Percentiles rank a stretch among this genome's conserved stretches.
Evolutionary conservation across 2,113 vertebrate genomes (phyloP).

Genomic region (Zosterops hypoxanthus): DNA sequence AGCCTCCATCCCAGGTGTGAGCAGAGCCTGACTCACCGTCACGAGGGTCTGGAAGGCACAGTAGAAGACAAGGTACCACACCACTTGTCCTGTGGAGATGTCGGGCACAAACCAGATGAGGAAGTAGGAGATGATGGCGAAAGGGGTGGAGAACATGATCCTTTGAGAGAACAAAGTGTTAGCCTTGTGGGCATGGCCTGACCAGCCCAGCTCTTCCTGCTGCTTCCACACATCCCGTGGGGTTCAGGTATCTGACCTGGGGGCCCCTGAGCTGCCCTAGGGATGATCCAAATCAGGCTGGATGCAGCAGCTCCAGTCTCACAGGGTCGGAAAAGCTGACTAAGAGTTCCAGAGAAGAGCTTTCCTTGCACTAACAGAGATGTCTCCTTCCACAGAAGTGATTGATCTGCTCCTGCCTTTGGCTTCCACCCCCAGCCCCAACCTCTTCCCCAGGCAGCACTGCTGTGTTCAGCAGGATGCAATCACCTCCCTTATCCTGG

Average conservation of each 20-base stretch:
- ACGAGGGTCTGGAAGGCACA: slow-evolving; percentile 94
- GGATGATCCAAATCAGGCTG: neutral
- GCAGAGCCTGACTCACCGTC: slow-evolving; percentile 81
- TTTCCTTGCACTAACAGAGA: neutral
- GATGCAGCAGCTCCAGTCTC: neutral
- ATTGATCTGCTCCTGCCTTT: neutral
- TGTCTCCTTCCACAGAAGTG: fast-evolving
- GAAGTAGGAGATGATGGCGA: slow-evolving; percentile 87
- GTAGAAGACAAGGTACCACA: slow-evolving; percentile 95
- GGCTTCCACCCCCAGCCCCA: fast-evolving
- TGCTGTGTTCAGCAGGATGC: neutral
- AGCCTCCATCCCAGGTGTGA: neutral
- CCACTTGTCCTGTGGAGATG: slow-evolving; percentile 78
- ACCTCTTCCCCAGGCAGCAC: neutral
- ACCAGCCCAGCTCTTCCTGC: neutral
- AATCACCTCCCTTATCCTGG: neutral
- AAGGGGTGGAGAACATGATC: slow-evolving; percentile 90
- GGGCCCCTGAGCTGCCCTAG: neutral
- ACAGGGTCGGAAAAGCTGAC: neutral
- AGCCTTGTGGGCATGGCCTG: fast-evolving
- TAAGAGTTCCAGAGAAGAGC: neutral
- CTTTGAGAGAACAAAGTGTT: slow-evolving; percentile 57
- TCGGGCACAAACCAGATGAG: slow-evolving; percentile 93
- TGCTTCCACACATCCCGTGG: fast-evolving
- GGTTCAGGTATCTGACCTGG: neutral